Base-by-base conservation (phyloP, 2,113 vertebrate species). In the Myanophis thanlyinensis region DNA sequence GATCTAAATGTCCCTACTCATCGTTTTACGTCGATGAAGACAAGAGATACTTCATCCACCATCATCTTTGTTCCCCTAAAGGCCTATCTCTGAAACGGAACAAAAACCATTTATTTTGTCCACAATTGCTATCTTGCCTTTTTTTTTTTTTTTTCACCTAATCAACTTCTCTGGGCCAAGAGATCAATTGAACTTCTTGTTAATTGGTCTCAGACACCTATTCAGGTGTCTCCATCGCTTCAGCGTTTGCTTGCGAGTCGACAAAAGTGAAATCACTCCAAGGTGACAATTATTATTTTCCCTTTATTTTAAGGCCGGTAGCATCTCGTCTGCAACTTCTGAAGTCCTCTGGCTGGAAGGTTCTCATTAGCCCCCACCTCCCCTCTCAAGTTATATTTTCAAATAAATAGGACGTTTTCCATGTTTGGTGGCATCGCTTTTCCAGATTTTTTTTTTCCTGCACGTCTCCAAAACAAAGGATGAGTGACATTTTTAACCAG, bases 401-500 rank as follows among this genome's bases (percentile, higher is more conserved):
- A 94, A 93, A 92, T 54, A 93, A 95, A 90, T 6, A 90, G 95
- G 93, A 92, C 90, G 91, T 94, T 95, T 95, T 93, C 94, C 54
- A 49, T 49, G 84, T 86, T 86, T 88, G 93, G 89, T 94, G 94
- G 80, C 59, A n/a, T 12, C 87, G 91, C 88, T 90, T 84, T 85
- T 25, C n/a, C 35, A 80, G 47, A 6, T 89, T 90, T 47, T 73
- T 2, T 89, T n/a, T 88, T n/a, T n/a, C n/a, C 89, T 93, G 93
- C 95, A 84, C 91, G 62, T 92, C 80, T 95, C 56, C 94, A 51
- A 93, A 93, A 96, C 96, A 95, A 85, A n/a, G 23, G 56, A 90
- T 85, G 92, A 48, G 27, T 95, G 95, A 94, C 95, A 93, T 93
- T 97, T 97, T 96, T 93, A 40, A 80, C 92, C 94, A 94, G 54